Base-by-base conservation (phyloP, 2,113 vertebrate genomes). In the Callithrix jacchus region DNA sequence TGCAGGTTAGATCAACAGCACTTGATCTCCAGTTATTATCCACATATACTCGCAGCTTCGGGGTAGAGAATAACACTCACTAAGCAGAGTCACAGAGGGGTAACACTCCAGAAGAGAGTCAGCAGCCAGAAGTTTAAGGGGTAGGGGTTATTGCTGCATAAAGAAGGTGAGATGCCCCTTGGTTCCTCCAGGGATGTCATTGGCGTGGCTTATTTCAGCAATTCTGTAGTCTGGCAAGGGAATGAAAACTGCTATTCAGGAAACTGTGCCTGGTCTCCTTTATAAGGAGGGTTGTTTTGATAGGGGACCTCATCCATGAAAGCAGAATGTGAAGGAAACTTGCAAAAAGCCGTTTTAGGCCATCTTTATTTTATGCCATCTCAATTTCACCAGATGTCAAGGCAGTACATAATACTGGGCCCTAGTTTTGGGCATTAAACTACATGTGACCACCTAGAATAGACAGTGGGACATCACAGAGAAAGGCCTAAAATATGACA, bases 61-160 rank as follows among this genome's bases (percentile, higher is more conserved):
- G 18, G 25, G 20, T 68, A 68, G 47, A 35, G 10, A 56, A 58
- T 42, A 70, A 25, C 32, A 40, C 2, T 20, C 35, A n/a, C 61
- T 2, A 5, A 2, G 16, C 14, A n/a, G 30, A 9, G 30, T 52
- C 61, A 25, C 42, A 21, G 1, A 6, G 21, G 2, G 6, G n/a
- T 49, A 18, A n/a, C 21, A 61, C 25, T 93, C 20, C 20, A n/a
- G 18, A 40, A 70, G 17, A 11, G 35, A 84, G 4, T 14, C 42
- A 92, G 52, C 17, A 16, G 13, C 21, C 21, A 74, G 74, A 83
- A 35, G 6, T 13, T 17, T 27, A 64, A 13, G 54, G 8, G 32
- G 56, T 68, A 27, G 4, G 0, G 4, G 32, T 13, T 23, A 90
- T 66, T 66, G 7, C n/a, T 40, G 20, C 37, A 2, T 42, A 23